Evolutionary conservation across 2,113 vertebrate genomes (phyloP).

Genomic region (Asarcornis scutulata): DNA sequence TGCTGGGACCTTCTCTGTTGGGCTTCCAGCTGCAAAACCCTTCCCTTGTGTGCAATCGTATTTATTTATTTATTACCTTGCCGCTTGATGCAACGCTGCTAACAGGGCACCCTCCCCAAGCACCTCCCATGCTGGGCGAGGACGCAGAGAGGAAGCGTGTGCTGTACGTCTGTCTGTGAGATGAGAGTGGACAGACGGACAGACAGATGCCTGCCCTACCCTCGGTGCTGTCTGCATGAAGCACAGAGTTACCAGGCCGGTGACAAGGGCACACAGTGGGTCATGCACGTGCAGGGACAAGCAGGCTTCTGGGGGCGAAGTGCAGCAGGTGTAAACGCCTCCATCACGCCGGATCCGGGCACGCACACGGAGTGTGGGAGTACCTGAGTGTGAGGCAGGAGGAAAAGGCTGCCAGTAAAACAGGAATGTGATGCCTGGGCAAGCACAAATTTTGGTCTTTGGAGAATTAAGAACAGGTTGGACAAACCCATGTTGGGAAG

Average conservation of each 20-base stretch:
- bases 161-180: neutral
- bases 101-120: neutral
- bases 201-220: neutral
- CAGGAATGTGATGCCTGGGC: neutral
- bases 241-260: neutral
- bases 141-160: rapidly evolving
- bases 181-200: neutral
- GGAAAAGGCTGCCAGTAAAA: neutral
- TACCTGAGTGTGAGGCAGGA: neutral
- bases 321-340: neutral
- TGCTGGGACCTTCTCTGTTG: neutral
- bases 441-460: neutral
- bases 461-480: neutral
- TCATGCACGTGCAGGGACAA: neutral
- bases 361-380: rapidly evolving
- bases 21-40: conserved; percentile 19
- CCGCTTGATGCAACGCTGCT: conserved; percentile 52
- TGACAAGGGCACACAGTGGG: neutral
- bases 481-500: neutral
- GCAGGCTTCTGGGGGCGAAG: neutral
- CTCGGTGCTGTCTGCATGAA: neutral
- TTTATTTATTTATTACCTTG: conserved; percentile 69
- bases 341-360: neutral
- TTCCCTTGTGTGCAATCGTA: conserved; percentile 7
- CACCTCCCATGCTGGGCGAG: rapidly evolving